These are phyloP conservation scores for Rhizoglyphus robini DNA, from an alignment of 1,140 invertebrate genomes.

Conservation along the genomic window DNA sequence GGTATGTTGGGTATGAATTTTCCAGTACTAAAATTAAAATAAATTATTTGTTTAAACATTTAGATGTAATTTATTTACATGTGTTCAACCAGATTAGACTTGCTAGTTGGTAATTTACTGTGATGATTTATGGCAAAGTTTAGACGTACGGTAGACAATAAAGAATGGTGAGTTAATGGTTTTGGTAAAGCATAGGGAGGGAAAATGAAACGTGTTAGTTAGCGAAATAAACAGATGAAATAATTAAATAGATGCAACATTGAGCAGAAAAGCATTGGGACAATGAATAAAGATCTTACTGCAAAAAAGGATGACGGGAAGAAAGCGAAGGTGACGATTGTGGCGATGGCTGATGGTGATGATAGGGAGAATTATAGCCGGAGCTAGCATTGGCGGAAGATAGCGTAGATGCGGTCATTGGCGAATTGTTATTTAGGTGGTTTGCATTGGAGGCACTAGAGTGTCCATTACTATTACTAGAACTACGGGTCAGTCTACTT, in stretches of 20 bases:
- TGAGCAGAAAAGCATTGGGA: background rate
- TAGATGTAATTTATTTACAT: background rate
- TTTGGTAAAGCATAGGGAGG: too few relatives aligned
- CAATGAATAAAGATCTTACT: conserved; percentile 11
- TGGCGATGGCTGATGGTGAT: conserved; percentile 6
- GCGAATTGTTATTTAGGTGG: conserved; percentile 5
- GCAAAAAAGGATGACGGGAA: background rate
- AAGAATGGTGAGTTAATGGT: too few relatives aligned
- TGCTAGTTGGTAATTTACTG: conserved; percentile 4
- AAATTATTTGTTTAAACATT: background rate
- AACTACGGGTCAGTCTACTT: background rate
- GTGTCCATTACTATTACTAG: conserved; percentile 1
- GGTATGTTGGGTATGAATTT: conserved; percentile 26
- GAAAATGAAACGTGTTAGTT: background rate
- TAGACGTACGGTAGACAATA: background rate
- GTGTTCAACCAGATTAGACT: background rate
- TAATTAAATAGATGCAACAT: too few relatives aligned
- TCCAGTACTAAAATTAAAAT: conserved; percentile 23
- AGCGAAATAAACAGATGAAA: too few relatives aligned
- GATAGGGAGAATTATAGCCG: background rate
- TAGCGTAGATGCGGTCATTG: background rate
- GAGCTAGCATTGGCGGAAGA: background rate
- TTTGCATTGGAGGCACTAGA: background rate
- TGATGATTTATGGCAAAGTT: background rate
- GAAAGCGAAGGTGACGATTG: conserved; percentile 11